Evolutionary conservation across 2,888 invertebrate genomes (phyloP), one percentile per base, ranked within the genome.

Genomic region (Tenthredo distinguenda): DNA sequence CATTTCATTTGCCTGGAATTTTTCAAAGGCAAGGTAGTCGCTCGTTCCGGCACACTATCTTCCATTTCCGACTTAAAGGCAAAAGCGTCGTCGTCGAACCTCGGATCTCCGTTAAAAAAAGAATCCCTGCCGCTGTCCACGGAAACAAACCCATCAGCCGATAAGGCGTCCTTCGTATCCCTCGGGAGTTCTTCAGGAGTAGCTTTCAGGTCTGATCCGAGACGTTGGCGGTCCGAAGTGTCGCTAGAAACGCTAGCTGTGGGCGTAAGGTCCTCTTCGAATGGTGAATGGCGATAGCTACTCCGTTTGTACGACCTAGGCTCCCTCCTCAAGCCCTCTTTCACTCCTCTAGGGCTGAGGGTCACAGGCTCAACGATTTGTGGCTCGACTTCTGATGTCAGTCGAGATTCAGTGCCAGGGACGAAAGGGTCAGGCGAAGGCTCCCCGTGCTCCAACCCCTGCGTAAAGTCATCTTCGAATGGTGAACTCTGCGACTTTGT

Each of bases 381-480:
- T n/a, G 87, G 88, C 40, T 90, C 89, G 43, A 88, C 86, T 10
- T 89, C 88, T 65, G 87, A 86, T 50, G 87, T 86, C 50, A 88
- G 88, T 4, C 91, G 90, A 18, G 90, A 86, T 31, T 93, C 92
- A 2, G 87, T 87, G 1, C 86, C 77, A 47, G 84, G 37, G 18
- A 71, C 58, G 85, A 89, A 84, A 0, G 91, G 76, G 37, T 93
- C 93, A 1, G 88, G 87, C 0, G 90, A 89, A 0, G 91, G 86
- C 40, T 92, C 87, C 89, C 90, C 85, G 9, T 90, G 90, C 58
- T 93, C 94, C 0, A 95, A 93, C 10, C 94, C 92, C 68, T 95
- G 95, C 0, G 94, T 94, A 88, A 95, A 95, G 87, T 96, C 95
- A 87, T 95, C 95, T 86, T 96, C 96, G 90, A 96, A 96, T 0